These are phyloP conservation scores for Therioaphis trifolii DNA, from an alignment of 2,888 invertebrate species.

Conservation along the genomic window DNA sequence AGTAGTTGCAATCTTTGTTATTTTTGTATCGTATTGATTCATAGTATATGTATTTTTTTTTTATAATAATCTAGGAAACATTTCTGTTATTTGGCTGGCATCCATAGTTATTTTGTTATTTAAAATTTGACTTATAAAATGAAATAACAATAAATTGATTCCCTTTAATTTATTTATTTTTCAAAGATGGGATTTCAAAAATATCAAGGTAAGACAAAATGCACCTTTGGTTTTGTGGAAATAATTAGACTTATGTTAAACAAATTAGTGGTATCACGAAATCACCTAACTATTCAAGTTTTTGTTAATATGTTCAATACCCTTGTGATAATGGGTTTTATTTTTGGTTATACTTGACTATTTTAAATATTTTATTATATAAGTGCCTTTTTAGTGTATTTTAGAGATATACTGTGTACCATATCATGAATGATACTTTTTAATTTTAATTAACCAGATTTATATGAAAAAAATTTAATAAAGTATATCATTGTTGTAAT, in stretches of 20 bases:
- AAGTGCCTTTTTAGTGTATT: too few species aligned
- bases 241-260: slow-evolving; percentile 6
- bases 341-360: too few species aligned
- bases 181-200: slow-evolving; percentile 21
- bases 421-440: too few species aligned
- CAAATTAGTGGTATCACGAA: slow-evolving; percentile 19
- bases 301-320: too few species aligned
- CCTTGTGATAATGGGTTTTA: neutral
- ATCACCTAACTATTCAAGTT: neutral
- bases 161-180: slow-evolving; percentile 5
- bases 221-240: slow-evolving; percentile 33
- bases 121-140: neutral
- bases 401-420: too few species aligned
- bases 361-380: too few species aligned
- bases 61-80: slow-evolving; percentile 12
- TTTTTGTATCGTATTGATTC: too few species aligned
- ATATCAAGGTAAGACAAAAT: slow-evolving; percentile 45
- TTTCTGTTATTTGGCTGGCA: slow-evolving; percentile 23
- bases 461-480: neutral
- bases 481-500: too few species aligned
- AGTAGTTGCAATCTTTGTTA: too few species aligned
- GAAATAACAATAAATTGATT: neutral
- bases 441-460: neutral
- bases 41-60: too few species aligned
- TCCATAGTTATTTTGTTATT: neutral